These are phyloP conservation scores for Drosophila villosipedis DNA, from an alignment of 2,888 invertebrate genomes.

Conservation along the genomic window DNA sequence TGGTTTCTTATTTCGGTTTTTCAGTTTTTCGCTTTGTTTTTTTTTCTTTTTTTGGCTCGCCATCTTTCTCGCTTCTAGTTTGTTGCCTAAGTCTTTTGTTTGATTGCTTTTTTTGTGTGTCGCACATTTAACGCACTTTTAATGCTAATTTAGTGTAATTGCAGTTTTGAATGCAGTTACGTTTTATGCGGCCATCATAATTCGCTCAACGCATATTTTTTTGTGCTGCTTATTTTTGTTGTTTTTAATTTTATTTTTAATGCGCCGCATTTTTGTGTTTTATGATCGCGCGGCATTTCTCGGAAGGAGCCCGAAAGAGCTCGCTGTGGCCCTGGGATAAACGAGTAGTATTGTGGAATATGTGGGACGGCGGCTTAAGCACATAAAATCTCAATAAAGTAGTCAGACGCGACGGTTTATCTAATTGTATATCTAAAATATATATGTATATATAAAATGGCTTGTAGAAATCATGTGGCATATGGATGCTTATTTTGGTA, in stretches of 20 bases:
- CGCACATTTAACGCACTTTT: conserved; percentile 54
- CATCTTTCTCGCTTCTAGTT: conserved; percentile 54
- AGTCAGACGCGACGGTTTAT: conserved; percentile 68
- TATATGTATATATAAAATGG: conserved; percentile 32
- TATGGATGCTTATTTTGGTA: conserved; percentile 16
- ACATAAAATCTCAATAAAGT: conserved; percentile 82
- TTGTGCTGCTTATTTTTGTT: conserved; percentile 14
- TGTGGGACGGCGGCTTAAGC: conserved; percentile 70
- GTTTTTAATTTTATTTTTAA: conserved; percentile 42
- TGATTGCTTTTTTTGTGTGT: conserved; percentile 36
- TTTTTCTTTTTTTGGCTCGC: conserved; percentile 36
- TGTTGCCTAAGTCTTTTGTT: conserved; percentile 81
- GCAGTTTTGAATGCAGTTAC: conserved; percentile 60
- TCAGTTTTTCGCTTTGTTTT: conserved; percentile 26
- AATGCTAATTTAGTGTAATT: conserved; percentile 81
- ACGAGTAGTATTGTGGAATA: conserved; percentile 38
- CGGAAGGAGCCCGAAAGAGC: conserved; percentile 52
- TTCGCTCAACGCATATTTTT: conserved; percentile 55
- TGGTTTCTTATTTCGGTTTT: conserved; percentile 13
- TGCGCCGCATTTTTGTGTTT: conserved; percentile 72
- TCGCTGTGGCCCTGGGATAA: conserved; percentile 58
- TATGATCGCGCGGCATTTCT: conserved; percentile 73
- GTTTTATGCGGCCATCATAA: conserved; percentile 54
- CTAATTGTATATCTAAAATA: conserved; percentile 78
- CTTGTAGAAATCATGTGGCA: conserved; percentile 55